Percentiles rank a stretch among this genome's conserved stretches.
Evolutionary conservation across 2,113 vertebrate genomes (phyloP).

Genomic region (Platichthys stellatus): DNA sequence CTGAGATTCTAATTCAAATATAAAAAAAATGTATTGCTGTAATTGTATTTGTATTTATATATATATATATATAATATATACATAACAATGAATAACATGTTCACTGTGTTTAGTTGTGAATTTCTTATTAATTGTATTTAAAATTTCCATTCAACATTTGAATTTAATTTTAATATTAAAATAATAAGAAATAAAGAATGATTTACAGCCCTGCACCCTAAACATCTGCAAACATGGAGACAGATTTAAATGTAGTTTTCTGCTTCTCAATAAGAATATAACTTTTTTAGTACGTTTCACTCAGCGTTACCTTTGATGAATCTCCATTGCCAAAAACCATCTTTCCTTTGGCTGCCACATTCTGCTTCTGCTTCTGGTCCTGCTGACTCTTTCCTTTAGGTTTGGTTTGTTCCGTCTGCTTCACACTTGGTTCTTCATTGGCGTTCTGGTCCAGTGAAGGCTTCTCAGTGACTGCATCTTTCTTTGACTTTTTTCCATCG

Average conservation of each 20-base stretch:
- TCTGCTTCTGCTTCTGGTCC: slow-evolving; percentile 1
- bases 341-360: background rate
- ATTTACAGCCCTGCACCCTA: too few species aligned
- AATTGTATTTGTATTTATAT: too few species aligned
- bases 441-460: slow-evolving; percentile 56
- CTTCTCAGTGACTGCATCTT: background rate
- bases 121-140: too few species aligned
- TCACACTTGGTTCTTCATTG: slow-evolving; percentile 39
- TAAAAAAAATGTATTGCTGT: too few species aligned
- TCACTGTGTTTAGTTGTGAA: too few species aligned
- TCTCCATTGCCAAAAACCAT: slow-evolving; percentile 55
- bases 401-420: slow-evolving; percentile 19
- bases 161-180: too few species aligned
- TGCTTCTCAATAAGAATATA: background rate
- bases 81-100: too few species aligned
- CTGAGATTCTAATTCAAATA: too few species aligned
- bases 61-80: too few species aligned
- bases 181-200: background rate
- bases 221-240: background rate
- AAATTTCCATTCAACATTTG: too few species aligned
- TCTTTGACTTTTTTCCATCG: background rate
- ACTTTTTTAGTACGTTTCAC: background rate
- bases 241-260: background rate
- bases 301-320: slow-evolving; percentile 44
- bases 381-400: slow-evolving; percentile 30